phyloP scores from a whole-genome alignment of 92 coral and sea anemone species.

The Blastomussa wellsi region DNA sequence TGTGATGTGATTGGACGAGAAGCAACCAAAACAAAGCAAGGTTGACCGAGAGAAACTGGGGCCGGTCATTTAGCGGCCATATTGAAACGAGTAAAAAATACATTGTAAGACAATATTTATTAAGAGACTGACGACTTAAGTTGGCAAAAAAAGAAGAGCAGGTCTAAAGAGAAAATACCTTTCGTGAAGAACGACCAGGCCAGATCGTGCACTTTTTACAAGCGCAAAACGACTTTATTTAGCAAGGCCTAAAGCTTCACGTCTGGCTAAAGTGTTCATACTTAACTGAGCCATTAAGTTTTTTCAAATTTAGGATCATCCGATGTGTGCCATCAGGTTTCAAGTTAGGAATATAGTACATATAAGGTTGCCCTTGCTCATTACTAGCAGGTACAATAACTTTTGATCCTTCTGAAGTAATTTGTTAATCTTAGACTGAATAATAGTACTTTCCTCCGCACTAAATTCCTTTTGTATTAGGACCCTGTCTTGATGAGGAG shows the following conservation, averaged over 20 bases:
- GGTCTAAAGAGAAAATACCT: no score
- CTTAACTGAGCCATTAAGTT: not conserved
- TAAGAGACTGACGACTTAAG: not conserved
- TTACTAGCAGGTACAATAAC: slow-evolving; percentile 37
- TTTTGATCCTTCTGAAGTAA: slow-evolving; percentile 50
- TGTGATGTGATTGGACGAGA: slow-evolving; percentile 37
- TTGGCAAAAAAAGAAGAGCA: no score
- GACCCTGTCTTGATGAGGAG: slow-evolving; percentile 22
- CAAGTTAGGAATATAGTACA: slow-evolving; percentile 37
- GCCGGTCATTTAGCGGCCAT: slow-evolving; percentile 7
- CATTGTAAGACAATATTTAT: not conserved
- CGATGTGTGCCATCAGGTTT: slow-evolving; percentile 45
- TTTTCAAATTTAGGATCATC: no score
- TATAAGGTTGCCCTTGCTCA: slow-evolving; percentile 45
- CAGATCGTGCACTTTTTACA: no score
- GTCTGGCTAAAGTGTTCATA: slow-evolving; percentile 15
- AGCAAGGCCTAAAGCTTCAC: no score
- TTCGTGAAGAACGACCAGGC: no score
- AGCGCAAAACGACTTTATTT: no score
- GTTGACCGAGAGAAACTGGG: slow-evolving; percentile 34
- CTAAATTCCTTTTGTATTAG: slow-evolving; percentile 30
- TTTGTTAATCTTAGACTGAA: no score
- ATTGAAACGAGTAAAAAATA: no score
- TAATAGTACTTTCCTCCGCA: slow-evolving; percentile 37
- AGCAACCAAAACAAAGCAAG: slow-evolving; percentile 34